Percentiles rank a stretch among this genome's conserved stretches.
Evolutionary conservation across 2,797 vertebrate genomes (phyloP).

Genomic region (Taeniopygia guttata): DNA sequence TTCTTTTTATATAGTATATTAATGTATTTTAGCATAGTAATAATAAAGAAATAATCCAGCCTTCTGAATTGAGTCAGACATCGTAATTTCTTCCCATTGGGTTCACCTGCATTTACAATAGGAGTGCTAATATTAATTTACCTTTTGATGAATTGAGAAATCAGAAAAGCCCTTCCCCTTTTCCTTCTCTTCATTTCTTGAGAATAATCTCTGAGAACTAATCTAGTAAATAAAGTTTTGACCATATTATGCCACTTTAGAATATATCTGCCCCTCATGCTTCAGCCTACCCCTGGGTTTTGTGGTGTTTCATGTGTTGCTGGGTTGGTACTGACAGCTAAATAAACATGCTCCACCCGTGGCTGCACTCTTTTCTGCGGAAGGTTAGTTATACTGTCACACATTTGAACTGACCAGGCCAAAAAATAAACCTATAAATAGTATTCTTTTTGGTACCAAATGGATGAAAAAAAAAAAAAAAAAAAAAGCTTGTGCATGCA

Average conservation of each 20-base stretch:
- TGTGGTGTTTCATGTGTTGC: background rate
- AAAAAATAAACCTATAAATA: background rate
- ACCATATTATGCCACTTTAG: background rate
- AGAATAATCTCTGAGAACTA: background rate
- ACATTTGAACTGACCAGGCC: background rate
- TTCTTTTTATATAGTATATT: too few relatives aligned
- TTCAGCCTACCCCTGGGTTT: background rate
- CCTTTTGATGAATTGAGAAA: background rate
- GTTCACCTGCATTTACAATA: too few relatives aligned
- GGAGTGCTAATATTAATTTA: background rate
- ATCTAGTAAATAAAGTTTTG: background rate
- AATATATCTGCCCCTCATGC: background rate
- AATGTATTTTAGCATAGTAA: too few relatives aligned
- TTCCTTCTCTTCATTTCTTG: background rate
- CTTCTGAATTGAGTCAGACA: too few relatives aligned
- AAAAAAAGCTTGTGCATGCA: background rate
- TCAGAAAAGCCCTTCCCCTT: background rate
- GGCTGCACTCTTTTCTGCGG: background rate
- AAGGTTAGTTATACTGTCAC: background rate
- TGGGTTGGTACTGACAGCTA: background rate
- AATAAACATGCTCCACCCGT: background rate
- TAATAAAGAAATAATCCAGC: too few relatives aligned
- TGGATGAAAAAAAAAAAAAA: background rate
- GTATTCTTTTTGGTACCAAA: background rate
- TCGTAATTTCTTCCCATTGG: too few relatives aligned